phyloP scores from a whole-genome alignment of 2,888 invertebrate species.

The Cancer borealis region DNA sequence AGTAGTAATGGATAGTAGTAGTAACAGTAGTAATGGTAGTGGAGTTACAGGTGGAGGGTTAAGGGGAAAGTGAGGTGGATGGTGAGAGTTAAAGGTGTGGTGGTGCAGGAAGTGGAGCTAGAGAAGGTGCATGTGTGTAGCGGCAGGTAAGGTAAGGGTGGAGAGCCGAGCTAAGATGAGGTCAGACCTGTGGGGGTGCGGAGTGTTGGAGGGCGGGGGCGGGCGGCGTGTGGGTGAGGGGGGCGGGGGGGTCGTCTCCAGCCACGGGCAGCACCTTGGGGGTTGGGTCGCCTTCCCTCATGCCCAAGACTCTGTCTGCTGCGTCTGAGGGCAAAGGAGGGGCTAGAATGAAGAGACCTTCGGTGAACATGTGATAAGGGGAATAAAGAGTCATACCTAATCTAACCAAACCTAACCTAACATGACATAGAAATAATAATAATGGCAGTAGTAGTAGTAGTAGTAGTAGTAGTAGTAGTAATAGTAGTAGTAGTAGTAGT shows the following conservation, averaged over 20 bases:
- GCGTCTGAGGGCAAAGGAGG: neutral
- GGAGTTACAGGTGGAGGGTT: neutral
- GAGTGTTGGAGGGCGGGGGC: neutral
- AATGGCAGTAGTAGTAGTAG: neutral
- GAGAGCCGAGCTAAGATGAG: neutral
- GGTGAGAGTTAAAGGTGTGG: neutral
- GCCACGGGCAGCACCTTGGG: constrained; percentile 34
- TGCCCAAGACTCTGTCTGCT: neutral
- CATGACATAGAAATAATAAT: neutral
- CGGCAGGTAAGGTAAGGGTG: neutral
- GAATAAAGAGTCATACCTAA: neutral
- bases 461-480: too few species aligned
- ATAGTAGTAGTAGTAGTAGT: neutral
- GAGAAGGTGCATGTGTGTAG: neutral
- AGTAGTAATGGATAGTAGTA: neutral
- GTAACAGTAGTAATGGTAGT: neutral
- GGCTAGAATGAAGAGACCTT: neutral
- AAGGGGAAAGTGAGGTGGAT: constrained; percentile 6
- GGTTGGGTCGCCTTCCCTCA: neutral
- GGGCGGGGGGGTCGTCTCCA: neutral
- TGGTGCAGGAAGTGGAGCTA: neutral
- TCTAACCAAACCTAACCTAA: neutral
- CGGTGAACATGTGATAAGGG: neutral
- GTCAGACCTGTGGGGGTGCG: neutral
- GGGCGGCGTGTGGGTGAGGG: neutral